Base-by-base conservation (phyloP, 2,888 invertebrate genomes). In the Yponomeuta plumbellus region DNA sequence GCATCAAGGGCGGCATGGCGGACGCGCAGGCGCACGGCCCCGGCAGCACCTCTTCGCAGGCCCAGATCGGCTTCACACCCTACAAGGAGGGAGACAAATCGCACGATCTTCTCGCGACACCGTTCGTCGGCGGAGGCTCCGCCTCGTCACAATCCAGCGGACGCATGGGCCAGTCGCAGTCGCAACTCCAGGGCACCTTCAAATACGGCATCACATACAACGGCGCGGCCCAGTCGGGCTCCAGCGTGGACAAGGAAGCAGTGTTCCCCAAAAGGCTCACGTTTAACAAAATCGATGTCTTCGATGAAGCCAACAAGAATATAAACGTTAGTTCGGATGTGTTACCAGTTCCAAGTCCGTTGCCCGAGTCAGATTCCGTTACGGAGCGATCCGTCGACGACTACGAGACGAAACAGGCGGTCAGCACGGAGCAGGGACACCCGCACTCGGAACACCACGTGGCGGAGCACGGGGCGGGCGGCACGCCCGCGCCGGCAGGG, bases 21-120 rank as follows among this genome's bases (percentile, higher is more conserved):
- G 96, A 97, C 80, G 96, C 97, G 0, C 96, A 97, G 88, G 95
- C 97, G 0, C 94, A 94, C 75, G 97, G 96, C 0, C 95, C 95
- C 2, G 97, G 96, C 5, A 95, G 94, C 74, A 96, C 97, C 0
- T 96, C 96, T 0, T 97, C 96, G 44, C 97, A 97, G 87, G 97
- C 97, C 3, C 97, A 97, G 86, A 96, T 97, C 69, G 97, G 96
- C 0, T 97, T 97, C 77, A 94, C 94, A 66, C 97, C 97, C 0
- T 94, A 94, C 72, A 92, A 93, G 74, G 93, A 94, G 67, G 92
- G 92, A 68, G 94, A 94, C 63, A 91, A 92, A 73, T 70, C 77
- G 39, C 91, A 92, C 64, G 87, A 89, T 13, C 72, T 76, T 17
- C 92, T 93, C 70, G 85, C 88, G 64, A 84, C 83, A 68, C 94